Conservation (phyloP, 2,888 invertebrate species). For the Artemia sinica region DNA sequence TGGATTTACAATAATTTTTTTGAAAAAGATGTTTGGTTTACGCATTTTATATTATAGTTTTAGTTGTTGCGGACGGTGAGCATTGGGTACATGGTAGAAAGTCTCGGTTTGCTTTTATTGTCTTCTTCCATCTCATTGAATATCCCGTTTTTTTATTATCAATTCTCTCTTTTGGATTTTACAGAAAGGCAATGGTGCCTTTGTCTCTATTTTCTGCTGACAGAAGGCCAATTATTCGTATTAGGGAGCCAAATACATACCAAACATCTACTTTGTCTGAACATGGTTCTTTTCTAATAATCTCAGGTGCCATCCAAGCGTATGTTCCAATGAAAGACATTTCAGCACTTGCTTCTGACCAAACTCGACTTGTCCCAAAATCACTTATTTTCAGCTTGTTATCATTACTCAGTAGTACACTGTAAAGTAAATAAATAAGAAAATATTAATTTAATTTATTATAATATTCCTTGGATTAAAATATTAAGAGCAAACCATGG, state of each 20-base stretch:
- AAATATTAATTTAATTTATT: slow-evolving; percentile 27
- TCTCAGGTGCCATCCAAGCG: slow-evolving; percentile 99
- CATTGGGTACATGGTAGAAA: too few relatives aligned
- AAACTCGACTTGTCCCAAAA: slow-evolving; percentile 86
- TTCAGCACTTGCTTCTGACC: slow-evolving; percentile 82
- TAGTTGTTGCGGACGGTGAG: too few relatives aligned
- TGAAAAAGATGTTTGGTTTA: too few relatives aligned
- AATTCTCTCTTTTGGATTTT: too few relatives aligned
- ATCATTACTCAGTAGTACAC: slow-evolving; percentile 63
- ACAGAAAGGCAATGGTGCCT: too few relatives aligned
- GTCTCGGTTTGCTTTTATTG: too few relatives aligned
- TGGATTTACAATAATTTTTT: too few relatives aligned
- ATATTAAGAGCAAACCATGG: slow-evolving; percentile 15
- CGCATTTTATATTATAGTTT: too few relatives aligned
- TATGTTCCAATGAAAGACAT: slow-evolving; percentile 98
- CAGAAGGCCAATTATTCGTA: slow-evolving; percentile 78
- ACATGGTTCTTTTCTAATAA: slow-evolving; percentile 87
- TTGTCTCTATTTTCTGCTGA: slow-evolving; percentile 85
- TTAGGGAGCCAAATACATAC: slow-evolving; percentile 34
- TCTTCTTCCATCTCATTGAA: too few relatives aligned
- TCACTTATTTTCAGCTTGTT: slow-evolving; percentile 85
- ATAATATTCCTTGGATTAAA: not conserved
- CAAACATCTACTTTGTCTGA: slow-evolving; percentile 96
- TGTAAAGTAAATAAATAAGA: slow-evolving; percentile 31
- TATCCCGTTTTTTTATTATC: too few relatives aligned